Evolutionary conservation across 2,888 invertebrate species (phyloP).

Genomic region (Deilephila porcellus): DNA sequence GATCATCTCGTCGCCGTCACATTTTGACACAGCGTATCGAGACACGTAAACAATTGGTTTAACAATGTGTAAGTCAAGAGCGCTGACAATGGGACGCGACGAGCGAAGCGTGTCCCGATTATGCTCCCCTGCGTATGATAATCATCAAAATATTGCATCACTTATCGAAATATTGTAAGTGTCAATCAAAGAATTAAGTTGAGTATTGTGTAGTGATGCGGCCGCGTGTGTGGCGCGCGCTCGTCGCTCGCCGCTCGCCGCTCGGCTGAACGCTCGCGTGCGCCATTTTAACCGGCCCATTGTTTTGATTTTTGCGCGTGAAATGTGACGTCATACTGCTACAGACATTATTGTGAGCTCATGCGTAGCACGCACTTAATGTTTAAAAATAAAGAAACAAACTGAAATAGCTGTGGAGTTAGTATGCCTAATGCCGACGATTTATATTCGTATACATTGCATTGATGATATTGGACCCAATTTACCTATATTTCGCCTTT

Average conservation of each 20-base stretch:
- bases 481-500: too few relatives aligned
- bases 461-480: too few relatives aligned
- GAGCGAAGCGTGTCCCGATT: constrained; percentile 70
- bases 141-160: constrained; percentile 85
- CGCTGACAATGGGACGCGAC: constrained; percentile 53
- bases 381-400: background rate
- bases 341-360: constrained; percentile 29
- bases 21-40: constrained; percentile 24
- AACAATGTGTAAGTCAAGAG: constrained; percentile 51
- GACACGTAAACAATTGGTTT: constrained; percentile 44
- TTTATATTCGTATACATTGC: too few relatives aligned
- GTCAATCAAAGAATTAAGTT: constrained; percentile 85
- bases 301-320: constrained; percentile 77
- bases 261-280: constrained; percentile 63
- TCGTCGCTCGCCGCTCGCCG: constrained; percentile 36
- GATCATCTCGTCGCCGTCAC: constrained; percentile 24
- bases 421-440: too few relatives aligned
- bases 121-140: constrained; percentile 69
- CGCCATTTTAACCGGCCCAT: constrained; percentile 68
- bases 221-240: constrained; percentile 64
- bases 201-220: constrained; percentile 72
- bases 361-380: background rate
- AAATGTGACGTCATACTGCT: constrained; percentile 61
- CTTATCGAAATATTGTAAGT: constrained; percentile 85
- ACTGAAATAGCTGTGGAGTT: too few relatives aligned